Evolutionary conservation across 2,797 vertebrate species (phyloP).

Genomic region (Propithecus deckenii): DNA sequence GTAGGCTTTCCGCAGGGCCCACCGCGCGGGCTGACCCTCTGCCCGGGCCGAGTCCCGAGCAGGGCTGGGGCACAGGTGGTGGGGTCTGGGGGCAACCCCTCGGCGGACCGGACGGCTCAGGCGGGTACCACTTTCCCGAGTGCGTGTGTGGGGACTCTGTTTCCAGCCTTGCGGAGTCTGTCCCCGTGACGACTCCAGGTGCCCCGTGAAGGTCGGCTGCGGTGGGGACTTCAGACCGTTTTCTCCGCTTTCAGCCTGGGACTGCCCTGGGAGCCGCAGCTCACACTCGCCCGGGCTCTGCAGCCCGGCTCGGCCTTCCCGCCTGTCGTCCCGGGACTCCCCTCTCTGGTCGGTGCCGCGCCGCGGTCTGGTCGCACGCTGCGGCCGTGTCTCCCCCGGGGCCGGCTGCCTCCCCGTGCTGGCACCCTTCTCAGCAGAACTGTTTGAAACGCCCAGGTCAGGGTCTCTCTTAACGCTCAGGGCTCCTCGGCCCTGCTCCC

Average conservation of each 20-base stretch:
- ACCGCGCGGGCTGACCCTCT: no score
- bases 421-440: not conserved
- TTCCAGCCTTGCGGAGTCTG: not conserved
- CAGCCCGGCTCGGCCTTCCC: no score
- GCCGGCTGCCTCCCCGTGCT: no score
- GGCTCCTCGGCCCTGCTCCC: not conserved
- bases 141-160: not conserved
- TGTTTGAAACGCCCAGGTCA: not conserved
- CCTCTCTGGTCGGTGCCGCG: not conserved
- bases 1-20: not conserved
- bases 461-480: not conserved
- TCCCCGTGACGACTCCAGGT: not conserved
- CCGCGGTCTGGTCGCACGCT: not conserved
- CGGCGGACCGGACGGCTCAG: fast-evolving
- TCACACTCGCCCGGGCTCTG: fast-evolving
- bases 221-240: not conserved
- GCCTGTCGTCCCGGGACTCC: not conserved
- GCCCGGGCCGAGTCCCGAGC: not conserved
- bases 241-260: not conserved
- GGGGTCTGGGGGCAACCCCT: not conserved
- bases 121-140: not conserved
- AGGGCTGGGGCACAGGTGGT: not conserved
- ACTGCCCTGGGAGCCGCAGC: not conserved
- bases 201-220: not conserved
- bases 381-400: no score